Evolutionary conservation across 2,888 invertebrate species (phyloP).

Genomic region (Hermodice carunculata): DNA sequence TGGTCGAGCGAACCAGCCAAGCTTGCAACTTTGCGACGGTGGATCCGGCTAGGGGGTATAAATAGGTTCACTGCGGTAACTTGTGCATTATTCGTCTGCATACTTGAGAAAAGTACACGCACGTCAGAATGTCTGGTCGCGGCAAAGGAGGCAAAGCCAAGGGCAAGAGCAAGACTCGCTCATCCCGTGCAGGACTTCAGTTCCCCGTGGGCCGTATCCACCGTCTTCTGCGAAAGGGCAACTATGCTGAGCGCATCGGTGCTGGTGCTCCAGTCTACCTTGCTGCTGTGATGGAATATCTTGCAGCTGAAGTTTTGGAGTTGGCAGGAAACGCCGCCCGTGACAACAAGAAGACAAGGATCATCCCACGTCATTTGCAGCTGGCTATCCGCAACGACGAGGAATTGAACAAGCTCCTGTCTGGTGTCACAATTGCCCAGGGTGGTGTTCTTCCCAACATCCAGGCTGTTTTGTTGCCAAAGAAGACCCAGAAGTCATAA

Average conservation of each 20-base stretch:
- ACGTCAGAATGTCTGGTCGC: constrained; percentile 65
- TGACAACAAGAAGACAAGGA: constrained; percentile 76
- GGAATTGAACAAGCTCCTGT: constrained; percentile 81
- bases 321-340: constrained; percentile 69
- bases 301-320: constrained; percentile 75
- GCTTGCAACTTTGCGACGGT: no score
- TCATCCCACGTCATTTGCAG: constrained; percentile 83
- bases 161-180: constrained; percentile 65
- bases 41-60: no score
- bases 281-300: constrained; percentile 70
- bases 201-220: constrained; percentile 69
- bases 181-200: constrained; percentile 66
- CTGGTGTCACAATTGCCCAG: constrained; percentile 84
- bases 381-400: constrained; percentile 85
- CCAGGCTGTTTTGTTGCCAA: constrained; percentile 80
- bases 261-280: constrained; percentile 70
- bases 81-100: constrained; percentile 3
- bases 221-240: constrained; percentile 66
- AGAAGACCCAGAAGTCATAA: constrained; percentile 73
- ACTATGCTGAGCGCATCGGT: constrained; percentile 69
- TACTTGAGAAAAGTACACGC: no score
- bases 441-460: constrained; percentile 87
- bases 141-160: constrained; percentile 70
- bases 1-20: no score
- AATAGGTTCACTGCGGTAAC: no score